Base-by-base conservation (phyloP, 2,888 invertebrate genomes). In the Morpho deidamia region DNA sequence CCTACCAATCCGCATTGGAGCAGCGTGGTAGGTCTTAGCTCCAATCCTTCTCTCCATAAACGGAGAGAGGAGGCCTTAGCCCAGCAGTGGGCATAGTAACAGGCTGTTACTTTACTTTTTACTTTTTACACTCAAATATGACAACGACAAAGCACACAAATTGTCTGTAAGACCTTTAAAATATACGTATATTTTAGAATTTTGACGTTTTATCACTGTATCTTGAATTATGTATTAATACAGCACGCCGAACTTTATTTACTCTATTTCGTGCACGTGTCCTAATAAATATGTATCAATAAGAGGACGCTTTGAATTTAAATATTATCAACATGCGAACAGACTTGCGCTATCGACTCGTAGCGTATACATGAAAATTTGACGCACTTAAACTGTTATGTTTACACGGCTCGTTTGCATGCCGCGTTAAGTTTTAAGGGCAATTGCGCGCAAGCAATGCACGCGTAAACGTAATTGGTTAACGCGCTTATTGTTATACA, bases 341-440 rank as follows among this genome's bases (percentile, higher is more conserved):
- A 37, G 47, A 37, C 37, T n/a, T 10, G 37, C n/a, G 37, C 37
- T 10, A 37, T 37, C 37, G n/a, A 5, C 37, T 37, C 12, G 10
- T n/a, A 7, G 11, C 40, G 11, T 39, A 48, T 48, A 11, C 51
- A 58, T 56, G 62, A 60, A 54, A 55, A 46, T 59, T 43, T 44
- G 48, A 46, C 58, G 62, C 61, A 61, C 67, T 68, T 72, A 71
- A 77, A 75, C 71, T 72, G 76, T 77, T 73, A 72, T 68, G 69
- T 68, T 73, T 78, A 76, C 77, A 82, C 69, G 78, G 77, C 73
- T 78, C 72, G 77, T 71, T 80, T 66, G 65, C 63, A 65, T 63
- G 64, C 60, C 58, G 65, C 65, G 66, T 68, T 67, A 68, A 64
- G 64, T 62, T 61, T 63, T 62, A 58, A 55, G 55, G 48, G 59